A percentile compares a stretch with the other conserved stretches of the same genome.
phyloP scores from a whole-genome alignment of 2,888 invertebrate species.

The Chorisops tibialis region DNA sequence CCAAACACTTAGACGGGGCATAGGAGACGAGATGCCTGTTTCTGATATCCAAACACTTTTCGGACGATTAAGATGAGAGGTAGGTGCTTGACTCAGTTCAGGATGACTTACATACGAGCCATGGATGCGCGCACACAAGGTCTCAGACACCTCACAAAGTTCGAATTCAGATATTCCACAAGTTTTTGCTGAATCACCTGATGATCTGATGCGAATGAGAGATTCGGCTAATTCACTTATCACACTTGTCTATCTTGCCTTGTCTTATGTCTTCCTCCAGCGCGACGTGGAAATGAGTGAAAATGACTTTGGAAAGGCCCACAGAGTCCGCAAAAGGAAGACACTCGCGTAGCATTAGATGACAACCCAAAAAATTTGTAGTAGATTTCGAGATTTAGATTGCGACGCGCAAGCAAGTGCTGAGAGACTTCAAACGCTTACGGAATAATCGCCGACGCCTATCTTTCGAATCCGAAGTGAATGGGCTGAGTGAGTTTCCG shows the following conservation, averaged over 20 bases:
- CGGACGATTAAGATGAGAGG: conserved; percentile 17
- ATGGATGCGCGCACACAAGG: not conserved
- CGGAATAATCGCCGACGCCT: conserved; percentile 20
- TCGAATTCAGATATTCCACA: not conserved
- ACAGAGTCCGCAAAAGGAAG: not conserved
- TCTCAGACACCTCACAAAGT: not conserved
- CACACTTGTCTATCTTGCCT: conserved; percentile 14
- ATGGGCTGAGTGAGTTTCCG: not conserved
- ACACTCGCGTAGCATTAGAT: conserved; percentile 4
- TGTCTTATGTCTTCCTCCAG: conserved; percentile 14
- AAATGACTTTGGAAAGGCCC: conserved; percentile 14
- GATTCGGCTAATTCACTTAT: conserved; percentile 25
- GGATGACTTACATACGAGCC: not conserved
- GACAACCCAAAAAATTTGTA: conserved; percentile 4
- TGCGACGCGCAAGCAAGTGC: not conserved
- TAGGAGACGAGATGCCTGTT: conserved; percentile 25
- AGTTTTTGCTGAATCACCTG: conserved; percentile 24
- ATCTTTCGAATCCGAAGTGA: conserved; percentile 16
- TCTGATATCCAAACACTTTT: conserved; percentile 22
- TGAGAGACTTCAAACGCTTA: conserved; percentile 14
- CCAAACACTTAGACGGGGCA: conserved; percentile 14
- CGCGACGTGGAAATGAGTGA: not conserved
- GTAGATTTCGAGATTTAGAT: conserved; percentile 3
- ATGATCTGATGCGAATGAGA: conserved; percentile 5
- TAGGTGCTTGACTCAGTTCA: conserved; percentile 1